These are phyloP conservation scores for Mythimna ferrago DNA, from an alignment of 2,888 invertebrate species.

Conservation along the genomic window DNA sequence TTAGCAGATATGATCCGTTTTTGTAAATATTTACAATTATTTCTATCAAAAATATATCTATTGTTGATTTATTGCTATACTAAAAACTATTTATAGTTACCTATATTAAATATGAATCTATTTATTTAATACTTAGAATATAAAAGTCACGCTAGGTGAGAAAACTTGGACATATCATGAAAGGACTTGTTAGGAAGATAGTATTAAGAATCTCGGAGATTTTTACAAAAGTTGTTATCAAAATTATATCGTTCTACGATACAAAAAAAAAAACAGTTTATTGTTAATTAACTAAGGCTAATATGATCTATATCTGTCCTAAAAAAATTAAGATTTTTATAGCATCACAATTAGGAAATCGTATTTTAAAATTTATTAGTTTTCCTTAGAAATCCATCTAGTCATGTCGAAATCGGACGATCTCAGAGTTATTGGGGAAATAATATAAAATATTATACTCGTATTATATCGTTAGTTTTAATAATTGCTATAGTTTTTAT, in stretches of 20 bases:
- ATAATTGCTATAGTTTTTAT: constrained; percentile 40
- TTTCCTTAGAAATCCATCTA: constrained; percentile 9
- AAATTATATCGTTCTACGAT: constrained; percentile 12
- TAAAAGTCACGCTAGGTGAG: constrained; percentile 47
- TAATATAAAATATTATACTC: constrained; percentile 14
- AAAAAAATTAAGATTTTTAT: not conserved
- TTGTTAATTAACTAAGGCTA: not conserved
- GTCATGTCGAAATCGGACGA: constrained; percentile 10
- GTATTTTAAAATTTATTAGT: not conserved
- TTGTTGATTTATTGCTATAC: constrained; percentile 22
- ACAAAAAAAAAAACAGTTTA: constrained; percentile 7
- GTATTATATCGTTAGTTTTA: constrained; percentile 36
- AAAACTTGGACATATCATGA: constrained; percentile 68
- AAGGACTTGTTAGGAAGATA: constrained; percentile 37
- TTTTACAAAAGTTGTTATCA: constrained; percentile 19
- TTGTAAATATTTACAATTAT: constrained; percentile 48
- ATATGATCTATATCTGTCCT: constrained; percentile 16
- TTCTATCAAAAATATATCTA: constrained; percentile 5
- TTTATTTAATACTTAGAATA: not conserved
- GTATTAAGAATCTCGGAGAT: constrained; percentile 19
- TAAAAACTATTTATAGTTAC: not conserved
- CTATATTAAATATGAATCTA: not conserved
- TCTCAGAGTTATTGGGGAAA: not conserved
- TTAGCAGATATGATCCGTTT: constrained; percentile 61
- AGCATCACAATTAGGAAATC: constrained; percentile 8